These are phyloP conservation scores for Sprattus sprattus DNA, from an alignment of 2,113 vertebrate genomes.

Conservation along the genomic window DNA sequence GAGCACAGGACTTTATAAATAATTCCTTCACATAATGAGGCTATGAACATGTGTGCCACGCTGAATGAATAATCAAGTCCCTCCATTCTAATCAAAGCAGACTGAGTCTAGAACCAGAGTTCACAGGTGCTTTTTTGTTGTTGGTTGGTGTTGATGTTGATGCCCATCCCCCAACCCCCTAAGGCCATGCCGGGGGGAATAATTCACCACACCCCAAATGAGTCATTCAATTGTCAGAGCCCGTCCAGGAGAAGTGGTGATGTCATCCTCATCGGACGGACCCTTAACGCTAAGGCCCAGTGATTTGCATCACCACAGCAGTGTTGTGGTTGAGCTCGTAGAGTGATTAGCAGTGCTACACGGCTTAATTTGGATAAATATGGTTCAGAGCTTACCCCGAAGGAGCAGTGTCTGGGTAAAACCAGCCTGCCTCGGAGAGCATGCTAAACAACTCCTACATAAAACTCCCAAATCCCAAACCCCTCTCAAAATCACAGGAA, in stretches of 20 bases:
- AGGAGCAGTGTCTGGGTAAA: conserved; percentile 19
- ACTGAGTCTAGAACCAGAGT: neutral
- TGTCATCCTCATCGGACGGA: conserved; percentile 48
- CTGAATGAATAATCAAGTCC: conserved; percentile 67
- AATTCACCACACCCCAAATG: conserved; percentile 61
- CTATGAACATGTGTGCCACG: conserved; percentile 65
- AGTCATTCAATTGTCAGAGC: conserved; percentile 57
- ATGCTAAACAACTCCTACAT: conserved; percentile 23
- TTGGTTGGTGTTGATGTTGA: neutral
- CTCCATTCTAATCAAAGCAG: conserved; percentile 54
- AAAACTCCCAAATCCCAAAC: conserved; percentile 5
- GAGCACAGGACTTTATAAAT: conserved; percentile 68
- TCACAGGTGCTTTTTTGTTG: conserved; percentile 8
- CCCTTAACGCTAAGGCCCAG: conserved; percentile 34
- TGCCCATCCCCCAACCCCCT: neutral
- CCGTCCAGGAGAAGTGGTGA: conserved; percentile 59
- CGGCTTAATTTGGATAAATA: conserved; percentile 44
- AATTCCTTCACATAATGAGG: conserved; percentile 67
- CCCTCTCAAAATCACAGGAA: conserved; percentile 15
- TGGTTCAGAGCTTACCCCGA: conserved; percentile 40
- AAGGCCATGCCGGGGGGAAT: neutral
- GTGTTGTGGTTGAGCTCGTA: conserved; percentile 3
- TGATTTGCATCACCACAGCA: conserved; percentile 41
- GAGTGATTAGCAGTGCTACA: conserved; percentile 42
- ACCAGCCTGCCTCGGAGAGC: neutral